Evolutionary conservation across 2,797 vertebrate species (phyloP).

Genomic region (Muscicapa striata): DNA sequence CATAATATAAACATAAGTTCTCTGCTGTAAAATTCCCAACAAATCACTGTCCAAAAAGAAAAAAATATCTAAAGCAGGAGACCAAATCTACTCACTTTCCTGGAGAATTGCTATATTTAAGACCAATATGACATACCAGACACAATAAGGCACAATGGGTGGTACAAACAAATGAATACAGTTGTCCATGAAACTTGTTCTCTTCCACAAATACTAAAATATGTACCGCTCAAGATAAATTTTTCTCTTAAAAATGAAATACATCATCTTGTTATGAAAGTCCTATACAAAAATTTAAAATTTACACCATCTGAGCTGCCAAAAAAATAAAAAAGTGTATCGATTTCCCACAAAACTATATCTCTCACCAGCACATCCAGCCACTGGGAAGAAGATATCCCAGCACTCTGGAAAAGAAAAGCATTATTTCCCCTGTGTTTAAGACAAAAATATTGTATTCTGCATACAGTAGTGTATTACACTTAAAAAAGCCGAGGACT

Average conservation of each 20-base stretch:
- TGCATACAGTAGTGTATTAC: constrained; percentile 86
- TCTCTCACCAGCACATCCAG: constrained; percentile 84
- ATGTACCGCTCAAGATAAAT: constrained; percentile 84
- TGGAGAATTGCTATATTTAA: constrained; percentile 12
- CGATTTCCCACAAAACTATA: constrained; percentile 88
- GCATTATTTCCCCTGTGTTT: constrained; percentile 84
- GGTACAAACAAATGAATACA: constrained; percentile 70
- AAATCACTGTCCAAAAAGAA: constrained; percentile 30
- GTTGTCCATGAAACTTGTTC: constrained; percentile 48
- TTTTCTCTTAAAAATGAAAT: constrained; percentile 77
- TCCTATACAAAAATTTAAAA: constrained; percentile 90
- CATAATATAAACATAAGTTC: constrained; percentile 22
- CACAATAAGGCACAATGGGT: constrained; percentile 78
- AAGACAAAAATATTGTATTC: constrained; percentile 81
- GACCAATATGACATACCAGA: constrained; percentile 44
- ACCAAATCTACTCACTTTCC: constrained; percentile 21
- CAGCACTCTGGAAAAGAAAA: constrained; percentile 77
- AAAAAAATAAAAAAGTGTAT: constrained; percentile 86
- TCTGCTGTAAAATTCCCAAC: constrained; percentile 51
- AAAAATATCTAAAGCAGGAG: constrained; percentile 30
- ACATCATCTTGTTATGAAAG: constrained; percentile 84
- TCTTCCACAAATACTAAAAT: constrained; percentile 79
- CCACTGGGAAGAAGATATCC: constrained; percentile 79
- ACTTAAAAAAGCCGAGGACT: constrained; percentile 67
- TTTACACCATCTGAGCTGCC: constrained; percentile 98